Evolutionary conservation across 2,113 vertebrate species (phyloP), one percentile per base, ranked within the genome.

Genomic region (Hippopotamus amphibius): DNA sequence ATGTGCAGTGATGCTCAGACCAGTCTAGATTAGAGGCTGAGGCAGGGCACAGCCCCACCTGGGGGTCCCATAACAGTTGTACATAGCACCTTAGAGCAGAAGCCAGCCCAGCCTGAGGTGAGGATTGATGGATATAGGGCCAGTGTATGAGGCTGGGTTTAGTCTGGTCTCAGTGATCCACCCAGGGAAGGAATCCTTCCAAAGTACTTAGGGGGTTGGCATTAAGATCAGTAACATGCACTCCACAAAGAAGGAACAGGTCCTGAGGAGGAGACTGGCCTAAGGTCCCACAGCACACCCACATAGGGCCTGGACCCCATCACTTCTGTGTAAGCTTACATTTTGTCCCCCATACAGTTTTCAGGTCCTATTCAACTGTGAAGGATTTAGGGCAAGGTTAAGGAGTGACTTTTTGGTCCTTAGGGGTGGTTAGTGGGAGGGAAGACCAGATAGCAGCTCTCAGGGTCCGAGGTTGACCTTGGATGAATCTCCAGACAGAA

Each of bases 301-400:
- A 9, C 17, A 28, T 12, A 7, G 50, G 9, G 50, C 5, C 33
- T 13, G 16, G 50, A 28, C 41, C 30, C 28, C 16, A 5, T 5
- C 5, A 11, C 28, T 66, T 30, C 30, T 63, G 17, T 53, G 17
- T 46, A 13, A 30, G 24, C 17, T 22, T 24, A 7, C 41, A 43
- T 13, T 24, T 4, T n/a, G 37, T 37, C 13, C 2, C 0, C 28
- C 6, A 0, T 33, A 7, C n/a, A 48, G 43, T 8, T n/a, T 19
- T 22, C 7, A 33, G 28, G 46, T 17, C 7, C 37, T 57, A 1
- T 33, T 80, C 41, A 3, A 1, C 41, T 4, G 3, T 6, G 30
- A 55, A 30, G 41, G 24, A 61, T 16, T 11, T 48, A 26, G 43
- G 19, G 12, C 48, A 53, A 43, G 50, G 10, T 11, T 50, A 16